Percentiles rank a stretch among this genome's conserved stretches.
phyloP scores from a whole-genome alignment of 1,140 invertebrate genomes.

The Druon quercuslanigerum region DNA sequence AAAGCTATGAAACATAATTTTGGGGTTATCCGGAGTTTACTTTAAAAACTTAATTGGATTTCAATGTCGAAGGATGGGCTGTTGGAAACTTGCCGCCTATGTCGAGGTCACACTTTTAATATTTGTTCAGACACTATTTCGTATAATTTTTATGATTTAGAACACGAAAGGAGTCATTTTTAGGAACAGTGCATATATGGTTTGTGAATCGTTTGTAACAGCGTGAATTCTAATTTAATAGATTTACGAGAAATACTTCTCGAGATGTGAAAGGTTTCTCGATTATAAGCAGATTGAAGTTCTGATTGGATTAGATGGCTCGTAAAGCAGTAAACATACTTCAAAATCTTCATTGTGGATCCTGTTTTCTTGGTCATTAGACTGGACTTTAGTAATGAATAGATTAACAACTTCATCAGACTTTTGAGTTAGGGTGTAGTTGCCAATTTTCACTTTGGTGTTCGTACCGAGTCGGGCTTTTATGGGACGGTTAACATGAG shows the following conservation, averaged over 20 bases:
- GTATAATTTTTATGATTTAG: neutral
- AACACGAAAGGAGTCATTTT: conserved; percentile 1
- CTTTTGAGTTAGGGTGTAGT: neutral
- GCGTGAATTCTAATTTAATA: neutral
- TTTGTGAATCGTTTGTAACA: neutral
- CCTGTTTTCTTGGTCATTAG: neutral
- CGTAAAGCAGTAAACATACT: too few relatives aligned
- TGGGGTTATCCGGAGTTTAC: neutral
- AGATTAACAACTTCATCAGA: neutral
- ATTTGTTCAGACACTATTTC: neutral
- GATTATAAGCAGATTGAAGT: too few relatives aligned
- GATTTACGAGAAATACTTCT: neutral
- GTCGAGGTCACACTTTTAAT: neutral
- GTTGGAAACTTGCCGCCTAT: neutral
- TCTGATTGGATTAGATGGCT: too few relatives aligned
- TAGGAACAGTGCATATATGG: neutral
- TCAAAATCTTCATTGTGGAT: neutral
- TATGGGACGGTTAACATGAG: conserved; percentile 58
- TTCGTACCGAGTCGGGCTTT: conserved; percentile 49
- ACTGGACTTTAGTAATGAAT: neutral
- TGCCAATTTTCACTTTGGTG: conserved; percentile 8
- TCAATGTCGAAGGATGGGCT: neutral
- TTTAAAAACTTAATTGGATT: neutral
- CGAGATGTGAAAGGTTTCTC: too few relatives aligned
- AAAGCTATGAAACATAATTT: neutral